Conservation (phyloP, 1,140 invertebrate genomes). For the Drosophila parabipectinata region DNA sequence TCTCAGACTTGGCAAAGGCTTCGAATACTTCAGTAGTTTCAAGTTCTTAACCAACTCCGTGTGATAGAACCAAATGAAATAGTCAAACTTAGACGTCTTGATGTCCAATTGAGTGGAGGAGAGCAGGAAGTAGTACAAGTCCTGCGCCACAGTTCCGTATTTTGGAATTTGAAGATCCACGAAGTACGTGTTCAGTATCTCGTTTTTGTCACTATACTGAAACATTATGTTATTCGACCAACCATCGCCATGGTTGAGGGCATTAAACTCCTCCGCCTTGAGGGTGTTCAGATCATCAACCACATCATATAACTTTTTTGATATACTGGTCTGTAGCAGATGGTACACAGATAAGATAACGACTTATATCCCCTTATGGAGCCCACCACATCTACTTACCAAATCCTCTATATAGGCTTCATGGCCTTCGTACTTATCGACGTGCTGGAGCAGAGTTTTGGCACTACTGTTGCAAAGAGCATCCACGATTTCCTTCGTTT, state of each 20-base stretch:
- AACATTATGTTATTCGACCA: conserved; percentile 86
- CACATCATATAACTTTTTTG: conserved; percentile 30
- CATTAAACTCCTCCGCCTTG: conserved; percentile 85
- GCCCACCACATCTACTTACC: conserved; percentile 13
- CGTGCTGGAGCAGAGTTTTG: background rate
- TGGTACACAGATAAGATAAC: background rate
- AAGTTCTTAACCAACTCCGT: conserved; percentile 56
- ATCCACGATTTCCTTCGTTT: background rate
- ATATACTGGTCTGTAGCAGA: conserved; percentile 11
- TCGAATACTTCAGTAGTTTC: conserved; percentile 54
- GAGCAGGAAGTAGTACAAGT: conserved; percentile 77
- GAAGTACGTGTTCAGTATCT: conserved; percentile 67
- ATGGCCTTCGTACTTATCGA: conserved; percentile 28
- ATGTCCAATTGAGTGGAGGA: conserved; percentile 54
- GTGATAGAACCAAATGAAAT: conserved; percentile 72
- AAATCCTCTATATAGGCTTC: conserved; percentile 54
- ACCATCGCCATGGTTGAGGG: conserved; percentile 88
- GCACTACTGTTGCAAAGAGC: background rate
- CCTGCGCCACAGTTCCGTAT: conserved; percentile 64
- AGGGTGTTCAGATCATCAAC: conserved; percentile 9
- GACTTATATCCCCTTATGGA: too few relatives aligned
- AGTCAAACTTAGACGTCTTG: conserved; percentile 68
- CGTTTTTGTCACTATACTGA: conserved; percentile 84
- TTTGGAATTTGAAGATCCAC: conserved; percentile 68
- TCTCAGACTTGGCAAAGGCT: conserved; percentile 51